A percentile compares a stretch with the other conserved stretches of the same genome.
phyloP scores from a whole-genome alignment of 2,888 invertebrate species.

The Polietes domitor region DNA sequence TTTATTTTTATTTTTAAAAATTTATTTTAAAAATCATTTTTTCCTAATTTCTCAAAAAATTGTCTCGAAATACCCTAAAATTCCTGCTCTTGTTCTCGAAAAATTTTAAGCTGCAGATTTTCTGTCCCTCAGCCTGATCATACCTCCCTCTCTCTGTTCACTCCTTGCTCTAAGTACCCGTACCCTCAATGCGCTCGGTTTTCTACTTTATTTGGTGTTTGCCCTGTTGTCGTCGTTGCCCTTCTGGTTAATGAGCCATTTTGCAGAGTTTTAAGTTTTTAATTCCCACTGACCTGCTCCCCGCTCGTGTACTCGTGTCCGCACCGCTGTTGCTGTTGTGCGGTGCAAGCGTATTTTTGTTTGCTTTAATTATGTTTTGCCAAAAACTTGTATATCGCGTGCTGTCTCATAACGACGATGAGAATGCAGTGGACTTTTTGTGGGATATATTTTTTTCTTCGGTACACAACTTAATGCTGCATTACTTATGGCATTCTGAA shows the following conservation, averaged over 20 bases:
- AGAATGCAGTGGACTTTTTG: neutral
- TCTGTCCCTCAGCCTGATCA: neutral
- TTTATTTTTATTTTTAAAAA: no score
- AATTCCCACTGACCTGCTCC: slow-evolving; percentile 5
- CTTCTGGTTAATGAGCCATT: slow-evolving; percentile 41
- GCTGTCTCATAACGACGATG: neutral
- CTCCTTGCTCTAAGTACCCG: neutral
- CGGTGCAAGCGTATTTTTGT: neutral
- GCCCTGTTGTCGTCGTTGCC: neutral
- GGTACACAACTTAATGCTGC: neutral
- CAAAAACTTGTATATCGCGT: neutral
- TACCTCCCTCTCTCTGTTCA: neutral
- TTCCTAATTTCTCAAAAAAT: no score
- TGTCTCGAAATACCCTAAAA: no score
- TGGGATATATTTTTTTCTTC: neutral
- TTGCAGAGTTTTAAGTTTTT: slow-evolving; percentile 23
- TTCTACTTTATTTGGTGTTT: neutral
- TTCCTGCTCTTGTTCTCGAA: no score
- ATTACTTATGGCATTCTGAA: neutral
- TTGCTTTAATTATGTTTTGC: slow-evolving; percentile 27
- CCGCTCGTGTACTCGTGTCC: neutral
- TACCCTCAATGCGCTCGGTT: neutral
- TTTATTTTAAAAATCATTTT: no score
- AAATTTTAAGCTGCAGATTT: no score
- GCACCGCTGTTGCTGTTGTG: neutral